These are phyloP conservation scores for Phenganax marumi DNA, from an alignment of 92 coral and sea anemone genomes.

Conservation along the genomic window DNA sequence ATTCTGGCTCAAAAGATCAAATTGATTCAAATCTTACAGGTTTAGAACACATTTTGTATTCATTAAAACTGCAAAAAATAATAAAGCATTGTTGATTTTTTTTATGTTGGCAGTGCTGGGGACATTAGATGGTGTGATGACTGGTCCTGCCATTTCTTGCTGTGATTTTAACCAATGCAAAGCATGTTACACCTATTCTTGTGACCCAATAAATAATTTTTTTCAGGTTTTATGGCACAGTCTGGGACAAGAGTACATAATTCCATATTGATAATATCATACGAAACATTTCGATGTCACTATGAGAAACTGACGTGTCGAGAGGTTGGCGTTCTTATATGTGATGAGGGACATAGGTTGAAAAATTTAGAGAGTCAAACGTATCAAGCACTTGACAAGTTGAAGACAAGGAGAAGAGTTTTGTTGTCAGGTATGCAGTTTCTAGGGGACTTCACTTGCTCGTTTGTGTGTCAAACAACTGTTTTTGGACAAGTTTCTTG, in stretches of 20 bases:
- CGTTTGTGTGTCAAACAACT: not conserved
- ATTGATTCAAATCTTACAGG: constrained; percentile 82
- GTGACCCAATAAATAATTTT: no score
- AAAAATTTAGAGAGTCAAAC: constrained; percentile 97
- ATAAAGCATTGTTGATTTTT: no score
- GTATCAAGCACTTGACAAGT: constrained; percentile 84
- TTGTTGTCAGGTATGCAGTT: constrained; percentile 88
- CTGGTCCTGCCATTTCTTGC: no score
- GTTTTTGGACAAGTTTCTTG: not conserved
- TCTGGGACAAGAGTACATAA: constrained; percentile 73
- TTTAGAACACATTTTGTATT: no score
- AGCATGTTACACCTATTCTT: no score
- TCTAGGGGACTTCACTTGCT: not conserved
- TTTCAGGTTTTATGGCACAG: constrained; percentile 68
- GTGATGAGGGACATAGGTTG: constrained; percentile 97
- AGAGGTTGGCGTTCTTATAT: constrained; percentile 84
- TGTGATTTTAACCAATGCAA: no score
- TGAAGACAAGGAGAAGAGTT: constrained; percentile 74
- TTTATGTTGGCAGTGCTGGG: no score
- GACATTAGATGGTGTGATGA: no score
- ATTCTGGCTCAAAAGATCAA: constrained; percentile 84
- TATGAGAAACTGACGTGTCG: constrained; percentile 71
- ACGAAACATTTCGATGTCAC: constrained; percentile 93
- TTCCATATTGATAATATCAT: constrained; percentile 89
- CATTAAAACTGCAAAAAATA: no score